These are phyloP conservation scores for Sialis fuliginosa DNA, from an alignment of 2,888 invertebrate species.

Conservation along the genomic window DNA sequence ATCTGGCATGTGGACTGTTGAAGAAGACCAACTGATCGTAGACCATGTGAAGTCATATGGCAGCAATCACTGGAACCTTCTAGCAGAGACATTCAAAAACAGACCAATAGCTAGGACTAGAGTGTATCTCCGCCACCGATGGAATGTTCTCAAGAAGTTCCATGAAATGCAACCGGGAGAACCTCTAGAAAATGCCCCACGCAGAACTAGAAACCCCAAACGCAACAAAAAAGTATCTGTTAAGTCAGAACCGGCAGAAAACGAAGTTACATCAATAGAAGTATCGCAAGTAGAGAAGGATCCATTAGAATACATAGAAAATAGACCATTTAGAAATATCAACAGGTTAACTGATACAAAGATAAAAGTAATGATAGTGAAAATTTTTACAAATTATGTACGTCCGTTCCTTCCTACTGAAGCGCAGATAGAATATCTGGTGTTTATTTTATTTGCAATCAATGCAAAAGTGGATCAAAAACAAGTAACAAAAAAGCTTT, in stretches of 20 bases:
- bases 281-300: no score
- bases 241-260: background rate
- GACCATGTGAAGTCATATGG: conserved; percentile 31
- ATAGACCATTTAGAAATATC: no score
- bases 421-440: no score
- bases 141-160: conserved; percentile 32
- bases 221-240: conserved; percentile 4
- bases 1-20: conserved; percentile 33
- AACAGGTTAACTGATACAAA: no score
- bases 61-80: conserved; percentile 30
- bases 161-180: conserved; percentile 28
- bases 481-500: no score
- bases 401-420: no score
- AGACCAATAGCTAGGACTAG: conserved; percentile 22
- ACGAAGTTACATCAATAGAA: no score
- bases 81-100: conserved; percentile 32
- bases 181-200: conserved; percentile 23
- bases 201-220: conserved; percentile 23
- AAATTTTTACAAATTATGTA: no score
- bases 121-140: conserved; percentile 40
- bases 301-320: no score
- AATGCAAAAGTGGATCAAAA: no score
- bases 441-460: no score
- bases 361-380: no score
- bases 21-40: conserved; percentile 41